phyloP scores from a whole-genome alignment of 2,888 invertebrate genomes.

The Lithophane socia region DNA sequence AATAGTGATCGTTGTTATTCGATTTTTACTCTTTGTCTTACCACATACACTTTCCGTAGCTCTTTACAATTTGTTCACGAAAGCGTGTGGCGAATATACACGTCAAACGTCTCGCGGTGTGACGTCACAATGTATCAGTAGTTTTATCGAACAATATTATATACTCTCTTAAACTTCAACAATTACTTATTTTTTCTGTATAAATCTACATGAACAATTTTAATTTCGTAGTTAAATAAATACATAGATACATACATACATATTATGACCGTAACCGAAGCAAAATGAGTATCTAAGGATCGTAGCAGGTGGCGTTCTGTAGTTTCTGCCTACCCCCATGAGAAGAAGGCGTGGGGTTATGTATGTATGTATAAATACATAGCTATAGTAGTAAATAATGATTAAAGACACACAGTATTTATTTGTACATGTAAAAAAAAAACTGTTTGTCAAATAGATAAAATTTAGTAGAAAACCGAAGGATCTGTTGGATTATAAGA shows the following conservation, averaged over 20 bases:
- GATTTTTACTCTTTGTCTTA: slow-evolving; percentile 80
- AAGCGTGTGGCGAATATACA: slow-evolving; percentile 39
- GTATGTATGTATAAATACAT: slow-evolving; percentile 61
- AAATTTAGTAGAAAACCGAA: slow-evolving; percentile 76
- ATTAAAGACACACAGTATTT: slow-evolving; percentile 81
- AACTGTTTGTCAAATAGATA: slow-evolving; percentile 74
- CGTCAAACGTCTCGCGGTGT: slow-evolving; percentile 27
- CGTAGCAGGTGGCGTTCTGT: background rate
- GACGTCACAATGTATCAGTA: slow-evolving; percentile 55
- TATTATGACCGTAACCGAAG: background rate
- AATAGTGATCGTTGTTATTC: slow-evolving; percentile 82
- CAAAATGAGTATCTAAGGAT: background rate
- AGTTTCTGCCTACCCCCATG: background rate
- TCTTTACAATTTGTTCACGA: slow-evolving; percentile 57
- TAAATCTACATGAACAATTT: slow-evolving; percentile 56
- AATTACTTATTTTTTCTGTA: slow-evolving; percentile 38
- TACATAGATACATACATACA: slow-evolving; percentile 61
- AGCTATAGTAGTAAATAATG: slow-evolving; percentile 74
- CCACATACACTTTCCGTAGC: slow-evolving; percentile 61
- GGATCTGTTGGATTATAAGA: slow-evolving; percentile 79
- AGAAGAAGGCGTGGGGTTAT: background rate
- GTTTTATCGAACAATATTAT: slow-evolving; percentile 52
- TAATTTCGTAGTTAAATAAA: slow-evolving; percentile 67
- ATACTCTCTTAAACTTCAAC: slow-evolving; percentile 49
- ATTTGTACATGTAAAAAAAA: slow-evolving; percentile 80